phyloP scores from a whole-genome alignment of 1,140 invertebrate species.

The Odontomachus brunneus region DNA sequence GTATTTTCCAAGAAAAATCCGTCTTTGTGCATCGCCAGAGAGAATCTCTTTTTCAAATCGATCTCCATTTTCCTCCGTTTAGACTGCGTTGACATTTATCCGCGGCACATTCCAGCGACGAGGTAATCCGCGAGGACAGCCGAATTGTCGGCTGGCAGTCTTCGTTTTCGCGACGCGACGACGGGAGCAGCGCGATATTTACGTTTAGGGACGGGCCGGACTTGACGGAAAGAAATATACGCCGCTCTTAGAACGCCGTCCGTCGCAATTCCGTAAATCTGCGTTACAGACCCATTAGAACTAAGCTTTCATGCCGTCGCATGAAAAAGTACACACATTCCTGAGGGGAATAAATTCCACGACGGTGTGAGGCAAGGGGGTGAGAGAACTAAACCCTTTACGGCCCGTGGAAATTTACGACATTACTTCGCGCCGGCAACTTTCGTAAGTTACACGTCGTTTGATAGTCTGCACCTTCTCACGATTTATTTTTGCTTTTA shows the following conservation, averaged over 20 bases:
- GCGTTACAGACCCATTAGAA: slow-evolving; percentile 12
- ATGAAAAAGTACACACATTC: slow-evolving; percentile 32
- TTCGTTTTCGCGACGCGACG: background rate
- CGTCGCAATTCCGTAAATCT: background rate
- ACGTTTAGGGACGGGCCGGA: background rate
- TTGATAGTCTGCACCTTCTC: slow-evolving; percentile 42
- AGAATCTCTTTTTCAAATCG: background rate
- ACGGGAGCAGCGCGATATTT: background rate
- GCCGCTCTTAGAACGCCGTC: background rate
- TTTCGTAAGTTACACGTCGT: slow-evolving; percentile 35
- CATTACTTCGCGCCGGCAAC: slow-evolving; percentile 20
- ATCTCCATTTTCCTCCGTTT: background rate
- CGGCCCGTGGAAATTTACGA: slow-evolving; percentile 41
- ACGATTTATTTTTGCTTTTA: background rate
- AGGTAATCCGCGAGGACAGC: background rate
- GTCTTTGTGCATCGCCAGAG: background rate
- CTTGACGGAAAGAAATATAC: background rate
- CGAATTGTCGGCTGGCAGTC: background rate
- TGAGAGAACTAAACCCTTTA: slow-evolving; percentile 24
- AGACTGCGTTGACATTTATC: background rate
- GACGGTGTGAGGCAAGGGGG: background rate
- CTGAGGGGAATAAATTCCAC: slow-evolving; percentile 48
- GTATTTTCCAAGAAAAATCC: background rate
- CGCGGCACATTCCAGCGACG: background rate
- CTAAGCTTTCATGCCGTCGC: slow-evolving; percentile 27